Percentiles rank a stretch among this genome's conserved stretches.
Conservation (phyloP, 2,113 vertebrate species). For the Osmerus mordax region DNA sequence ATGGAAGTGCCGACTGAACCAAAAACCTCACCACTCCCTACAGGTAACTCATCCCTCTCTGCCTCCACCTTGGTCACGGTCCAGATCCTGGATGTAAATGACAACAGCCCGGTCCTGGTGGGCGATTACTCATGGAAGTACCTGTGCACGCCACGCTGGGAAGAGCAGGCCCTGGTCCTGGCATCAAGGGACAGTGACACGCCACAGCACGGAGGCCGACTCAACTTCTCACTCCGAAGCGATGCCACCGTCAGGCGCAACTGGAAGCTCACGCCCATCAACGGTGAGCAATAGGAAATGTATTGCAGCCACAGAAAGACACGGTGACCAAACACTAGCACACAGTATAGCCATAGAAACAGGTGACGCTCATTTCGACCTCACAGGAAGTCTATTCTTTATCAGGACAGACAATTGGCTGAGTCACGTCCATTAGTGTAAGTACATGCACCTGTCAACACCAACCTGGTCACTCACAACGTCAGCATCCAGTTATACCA, state of each 20-base stretch:
- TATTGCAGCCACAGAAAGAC: background rate
- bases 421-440: constrained; percentile 1
- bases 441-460: background rate
- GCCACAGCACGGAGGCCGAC: constrained; percentile 64
- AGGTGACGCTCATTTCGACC: background rate
- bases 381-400: background rate
- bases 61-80: constrained; percentile 74
- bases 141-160: constrained; percentile 79
- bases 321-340: background rate
- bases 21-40: background rate
- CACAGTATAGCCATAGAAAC: background rate
- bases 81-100: constrained; percentile 76
- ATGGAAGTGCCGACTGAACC: constrained; percentile 1
- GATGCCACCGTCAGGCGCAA: constrained; percentile 73
- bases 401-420: background rate
- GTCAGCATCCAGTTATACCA: background rate
- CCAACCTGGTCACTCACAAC: background rate
- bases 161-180: constrained; percentile 76
- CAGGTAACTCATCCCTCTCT: constrained; percentile 73
- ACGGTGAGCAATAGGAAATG: constrained; percentile 63
- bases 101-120: constrained; percentile 74
- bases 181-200: constrained; percentile 70
- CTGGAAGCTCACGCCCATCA: constrained; percentile 79
- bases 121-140: constrained; percentile 78
- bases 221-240: constrained; percentile 76